Base-by-base conservation (phyloP, 2,113 vertebrate genomes). In the Brienomyrus longianalis region DNA sequence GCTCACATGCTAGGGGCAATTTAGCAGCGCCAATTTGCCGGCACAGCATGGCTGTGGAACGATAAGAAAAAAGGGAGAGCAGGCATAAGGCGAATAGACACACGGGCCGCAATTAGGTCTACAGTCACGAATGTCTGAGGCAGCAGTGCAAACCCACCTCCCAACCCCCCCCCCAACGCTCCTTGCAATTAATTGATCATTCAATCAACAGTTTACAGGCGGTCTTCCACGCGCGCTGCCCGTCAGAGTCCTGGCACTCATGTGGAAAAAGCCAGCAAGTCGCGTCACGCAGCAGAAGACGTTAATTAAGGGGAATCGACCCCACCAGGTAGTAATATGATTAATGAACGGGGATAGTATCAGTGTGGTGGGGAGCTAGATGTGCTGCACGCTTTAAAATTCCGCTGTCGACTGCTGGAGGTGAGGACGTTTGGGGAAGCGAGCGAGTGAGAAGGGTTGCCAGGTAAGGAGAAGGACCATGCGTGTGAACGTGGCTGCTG, bases 221-320 rank as follows among this genome's bases (percentile, higher is more conserved):
- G 19, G 83, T n/a, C 39, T 84, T 45, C 43, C 45, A 13, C 43
- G n/a, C 19, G 19, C 39, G 3, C 43, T 84, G 83, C 83, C 43
- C 45, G 19, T 84, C 83, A 84, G 45, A n/a, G 21, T 48, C n/a
- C 19, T 84, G 43, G 21, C 83, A 48, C 19, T 84, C 83, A 13
- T 8, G 39, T 7, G 35, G 35, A 35, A 77, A 39, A 84, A 23
- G 45, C n/a, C 62, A 10, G 83, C 21, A 7, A 48, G 45, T 10
- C 19, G 21, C 45, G 0, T 45, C 45, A 1, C 23, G 43, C 45
- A 45, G 83, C 83, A 84, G 39, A 84, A 84, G 39, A 47, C 39
- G 83, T 84, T 84, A 84, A 84, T 84, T 84, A 84, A 48, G 83
- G 45, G 19, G 83, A 84, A 84, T 84, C 39, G 19, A 48, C 39